phyloP scores from a whole-genome alignment of 2,888 invertebrate genomes.

The Exocentrus adspersus region DNA sequence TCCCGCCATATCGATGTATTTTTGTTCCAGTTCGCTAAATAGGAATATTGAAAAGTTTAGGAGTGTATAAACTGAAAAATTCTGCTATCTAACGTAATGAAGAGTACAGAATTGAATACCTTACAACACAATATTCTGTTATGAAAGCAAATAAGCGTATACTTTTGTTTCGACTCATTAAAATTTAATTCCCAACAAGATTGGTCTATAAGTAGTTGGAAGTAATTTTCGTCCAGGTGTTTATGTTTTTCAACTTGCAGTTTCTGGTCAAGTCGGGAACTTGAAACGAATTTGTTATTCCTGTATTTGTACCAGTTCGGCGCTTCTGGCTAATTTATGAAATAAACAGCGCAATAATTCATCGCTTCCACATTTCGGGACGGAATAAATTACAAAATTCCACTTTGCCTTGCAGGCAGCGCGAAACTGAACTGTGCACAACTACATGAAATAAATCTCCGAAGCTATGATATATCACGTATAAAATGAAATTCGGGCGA shows the following conservation, averaged over 20 bases:
- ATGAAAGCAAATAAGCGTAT: no score
- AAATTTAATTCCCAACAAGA: no score
- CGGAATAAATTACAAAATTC: background rate
- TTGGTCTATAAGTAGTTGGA: no score
- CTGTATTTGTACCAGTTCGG: background rate
- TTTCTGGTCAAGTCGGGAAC: no score
- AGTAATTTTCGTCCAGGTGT: no score
- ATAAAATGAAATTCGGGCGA: background rate
- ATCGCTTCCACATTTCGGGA: background rate
- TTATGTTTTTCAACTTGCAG: no score
- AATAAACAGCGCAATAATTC: background rate
- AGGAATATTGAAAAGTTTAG: background rate
- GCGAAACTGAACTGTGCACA: background rate
- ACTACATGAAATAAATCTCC: background rate
- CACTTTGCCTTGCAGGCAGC: no score
- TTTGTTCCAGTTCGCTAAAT: background rate
- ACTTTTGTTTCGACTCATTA: no score
- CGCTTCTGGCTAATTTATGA: background rate
- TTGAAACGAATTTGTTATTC: background rate
- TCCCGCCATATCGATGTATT: background rate
- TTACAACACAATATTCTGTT: no score
- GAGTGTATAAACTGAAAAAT: background rate
- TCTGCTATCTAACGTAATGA: no score
- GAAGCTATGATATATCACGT: conserved; percentile 1
- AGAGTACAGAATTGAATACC: no score